Conservation (phyloP, 2,113 vertebrate genomes). For the Pelusios castaneus region DNA sequence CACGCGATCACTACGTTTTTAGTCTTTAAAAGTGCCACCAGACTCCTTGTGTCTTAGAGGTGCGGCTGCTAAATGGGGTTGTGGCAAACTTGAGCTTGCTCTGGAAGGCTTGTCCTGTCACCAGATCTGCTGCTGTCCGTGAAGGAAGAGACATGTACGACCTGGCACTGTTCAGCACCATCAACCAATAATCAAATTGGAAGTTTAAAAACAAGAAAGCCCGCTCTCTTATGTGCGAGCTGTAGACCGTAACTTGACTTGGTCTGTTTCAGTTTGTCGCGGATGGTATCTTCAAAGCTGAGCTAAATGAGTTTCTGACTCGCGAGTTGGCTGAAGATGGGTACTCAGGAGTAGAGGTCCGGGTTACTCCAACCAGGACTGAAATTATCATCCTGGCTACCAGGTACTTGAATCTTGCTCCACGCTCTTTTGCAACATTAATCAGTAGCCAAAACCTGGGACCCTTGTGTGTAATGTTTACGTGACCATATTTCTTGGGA, state of each 20-base stretch:
- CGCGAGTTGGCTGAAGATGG: conserved; percentile 98
- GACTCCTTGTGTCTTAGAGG: too few relatives aligned
- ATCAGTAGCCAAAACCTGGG: background rate
- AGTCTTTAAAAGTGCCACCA: too few relatives aligned
- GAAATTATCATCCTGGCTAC: conserved; percentile 99
- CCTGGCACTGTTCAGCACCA: accelerated
- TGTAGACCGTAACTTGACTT: conserved; percentile 22
- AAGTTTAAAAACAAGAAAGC: accelerated
- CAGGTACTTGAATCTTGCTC: conserved; percentile 78
- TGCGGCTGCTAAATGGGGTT: background rate
- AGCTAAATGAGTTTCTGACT: conserved; percentile 99
- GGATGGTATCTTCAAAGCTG: conserved; percentile 98
- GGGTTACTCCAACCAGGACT: conserved; percentile 96
- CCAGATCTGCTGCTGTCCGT: accelerated
- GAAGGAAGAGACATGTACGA: accelerated
- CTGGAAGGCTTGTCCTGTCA: background rate
- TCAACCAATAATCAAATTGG: background rate
- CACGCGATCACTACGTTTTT: too few relatives aligned
- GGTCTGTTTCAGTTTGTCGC: conserved; percentile 88
- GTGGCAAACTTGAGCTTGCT: background rate
- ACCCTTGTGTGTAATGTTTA: too few relatives aligned
- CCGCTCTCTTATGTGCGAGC: too few relatives aligned
- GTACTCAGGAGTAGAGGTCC: conserved; percentile 96
- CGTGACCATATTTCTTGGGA: background rate
- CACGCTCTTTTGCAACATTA: accelerated